Base-by-base conservation (phyloP, 2,888 invertebrate genomes). In the Pandemis corylana region DNA sequence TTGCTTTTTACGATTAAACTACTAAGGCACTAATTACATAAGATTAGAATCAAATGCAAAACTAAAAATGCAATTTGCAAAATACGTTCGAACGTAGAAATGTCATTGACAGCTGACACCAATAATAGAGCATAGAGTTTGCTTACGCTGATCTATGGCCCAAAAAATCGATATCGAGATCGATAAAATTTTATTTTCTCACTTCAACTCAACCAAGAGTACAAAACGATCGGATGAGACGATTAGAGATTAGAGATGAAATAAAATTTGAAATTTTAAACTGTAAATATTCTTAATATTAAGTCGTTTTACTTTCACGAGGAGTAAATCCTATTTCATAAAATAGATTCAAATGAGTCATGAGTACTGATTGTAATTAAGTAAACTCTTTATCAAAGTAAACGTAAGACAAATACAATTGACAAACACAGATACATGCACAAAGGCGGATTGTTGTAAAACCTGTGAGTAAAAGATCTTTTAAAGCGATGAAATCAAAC, bases 81-180 rank as follows among this genome's bases (percentile, higher is more conserved):
- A 87, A 88, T 89, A 87, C 85, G 86, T 87, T 88, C 85, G 84
- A 87, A 87, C 81, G 84, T 89, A 84, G 84, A 89, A 88, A 90
- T 90, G 93, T 93, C 93, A 92, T 84, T 90, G 92, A 92, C 93
- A 92, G 93, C 91, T 93, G 92, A 86, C 87, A 81, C 79, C 84
- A 86, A 91, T 59, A 59, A 59, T 88, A 92, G 92, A 93, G 73
- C 85, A 89, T 87, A 80, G 80, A 80, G 78, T 82, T 72, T 72
- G 77, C 80, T 78, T 76, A 81, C 73, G 74, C 78, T 80, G 90
- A 91, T 91, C 90, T 92, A 91, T 89, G 89, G 89, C 68, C n/a
- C 82, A 75, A 79, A 77, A 78, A 88, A 91, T 93, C 92, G 88
- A 91, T 92, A 82, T 64, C 69, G 72, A 77, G 86, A 90, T 89